Evolutionary conservation across 2,888 invertebrate species (phyloP).

Genomic region (Abrostola triplasia): DNA sequence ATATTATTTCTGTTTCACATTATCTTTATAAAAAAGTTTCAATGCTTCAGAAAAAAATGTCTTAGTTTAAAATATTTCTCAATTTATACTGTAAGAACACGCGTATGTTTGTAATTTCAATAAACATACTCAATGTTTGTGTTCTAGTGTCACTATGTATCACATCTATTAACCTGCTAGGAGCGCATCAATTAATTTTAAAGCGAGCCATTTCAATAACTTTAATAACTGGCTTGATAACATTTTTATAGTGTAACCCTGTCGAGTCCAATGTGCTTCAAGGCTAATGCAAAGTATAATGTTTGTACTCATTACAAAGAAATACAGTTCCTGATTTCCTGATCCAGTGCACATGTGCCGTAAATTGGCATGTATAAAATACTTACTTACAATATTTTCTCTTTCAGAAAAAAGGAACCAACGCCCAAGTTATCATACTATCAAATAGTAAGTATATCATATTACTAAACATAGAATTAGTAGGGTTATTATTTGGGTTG

Average conservation of each 20-base stretch:
- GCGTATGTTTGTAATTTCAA: background rate
- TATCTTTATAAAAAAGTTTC: no score
- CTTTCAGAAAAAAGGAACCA: constrained; percentile 45
- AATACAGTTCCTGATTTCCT: background rate
- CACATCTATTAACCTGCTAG: constrained; percentile 14
- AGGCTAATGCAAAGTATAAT: constrained; percentile 4
- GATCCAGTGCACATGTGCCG: no score
- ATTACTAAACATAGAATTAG: background rate
- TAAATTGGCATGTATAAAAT: no score
- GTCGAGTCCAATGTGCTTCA: constrained; percentile 3
- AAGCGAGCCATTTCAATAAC: constrained; percentile 24
- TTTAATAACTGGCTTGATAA: constrained; percentile 16
- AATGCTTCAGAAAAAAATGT: no score
- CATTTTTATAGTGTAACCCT: constrained; percentile 22
- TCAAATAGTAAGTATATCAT: constrained; percentile 59
- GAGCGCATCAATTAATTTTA: constrained; percentile 15
- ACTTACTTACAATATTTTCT: constrained; percentile 11
- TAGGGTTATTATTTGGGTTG: background rate
- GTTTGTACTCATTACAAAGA: background rate
- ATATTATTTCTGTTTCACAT: no score
- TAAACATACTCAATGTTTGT: constrained; percentile 15
- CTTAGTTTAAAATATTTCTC: no score
- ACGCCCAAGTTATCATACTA: constrained; percentile 56
- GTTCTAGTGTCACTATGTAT: background rate
- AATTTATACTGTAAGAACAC: no score